Base-by-base conservation (phyloP, 1,140 invertebrate genomes). In the Formica exsecta region DNA sequence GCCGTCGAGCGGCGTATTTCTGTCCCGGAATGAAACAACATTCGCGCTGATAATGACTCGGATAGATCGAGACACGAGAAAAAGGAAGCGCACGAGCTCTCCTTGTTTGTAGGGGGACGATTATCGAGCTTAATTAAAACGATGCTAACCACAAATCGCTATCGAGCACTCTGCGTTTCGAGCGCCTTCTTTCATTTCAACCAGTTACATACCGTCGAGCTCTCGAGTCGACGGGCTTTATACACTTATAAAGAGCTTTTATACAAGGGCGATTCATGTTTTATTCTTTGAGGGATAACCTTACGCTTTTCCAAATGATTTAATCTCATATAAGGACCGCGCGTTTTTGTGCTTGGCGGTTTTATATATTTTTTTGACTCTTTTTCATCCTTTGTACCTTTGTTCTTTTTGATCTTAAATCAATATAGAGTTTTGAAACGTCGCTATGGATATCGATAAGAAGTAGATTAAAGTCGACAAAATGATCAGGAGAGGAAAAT, bases 71-170 rank as follows among this genome's bases (percentile, higher is more conserved):
- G 54, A 81, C n/a, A 59, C 3, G 65, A 76, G 19, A 9, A 64
- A 83, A 89, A 83, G 77, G 73, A 86, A 86, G 32, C 87, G 57
- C 70, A 54, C 66, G 76, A 74, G 44, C 75, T 89, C 77, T 74
- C 65, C 48, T 81, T 44, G 59, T 51, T 59, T 41, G 25, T n/a
- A 51, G 8, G 6, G 36, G 48, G 13, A 81, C 70, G 71, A 88
- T 87, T 88, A 90, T 79, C 83, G 64, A 59, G 85, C 80, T 91
- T 90, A 90, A 90, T 90, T 90, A 90, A 90, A 90, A 83, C 86
- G 89, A 90, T 90, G 86, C 74, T 80, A 29, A 81, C 81, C 71
- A 62, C 86, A 90, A 90, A 90, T 90, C 89, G 86, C 86, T 71
- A 89, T 86, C 75, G 74, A 90, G 80, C 64, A 76, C 64, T 64